Conservation (phyloP, 2,797 vertebrate species). For the Luscinia luscinia region DNA sequence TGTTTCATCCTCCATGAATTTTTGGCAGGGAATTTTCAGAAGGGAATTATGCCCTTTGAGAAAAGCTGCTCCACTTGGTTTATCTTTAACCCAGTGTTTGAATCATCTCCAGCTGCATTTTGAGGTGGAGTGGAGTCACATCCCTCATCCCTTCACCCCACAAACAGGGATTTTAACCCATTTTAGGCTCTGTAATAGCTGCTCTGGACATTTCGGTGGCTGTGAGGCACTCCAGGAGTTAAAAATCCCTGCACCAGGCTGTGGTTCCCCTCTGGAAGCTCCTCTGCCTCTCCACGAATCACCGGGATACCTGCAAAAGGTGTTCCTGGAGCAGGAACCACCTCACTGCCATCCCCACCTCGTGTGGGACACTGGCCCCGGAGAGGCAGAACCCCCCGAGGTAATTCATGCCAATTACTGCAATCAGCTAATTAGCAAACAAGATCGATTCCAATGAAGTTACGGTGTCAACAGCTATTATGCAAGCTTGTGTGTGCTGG, state of each 20-base stretch:
- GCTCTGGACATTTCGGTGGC: not conserved
- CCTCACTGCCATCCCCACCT: not conserved
- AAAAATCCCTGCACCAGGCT: not conserved
- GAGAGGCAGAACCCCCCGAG: constrained; percentile 3
- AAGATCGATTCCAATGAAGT: constrained; percentile 58
- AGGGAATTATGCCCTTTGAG: not conserved
- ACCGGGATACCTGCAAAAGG: not conserved
- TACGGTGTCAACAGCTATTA: constrained; percentile 39
- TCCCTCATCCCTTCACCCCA: not conserved
- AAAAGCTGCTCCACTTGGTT: not conserved
- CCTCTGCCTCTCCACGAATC: not conserved
- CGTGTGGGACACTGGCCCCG: not conserved
- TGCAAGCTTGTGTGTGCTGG: not conserved
- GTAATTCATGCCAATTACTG: constrained; percentile 56
- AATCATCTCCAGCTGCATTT: not conserved
- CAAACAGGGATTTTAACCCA: not conserved
- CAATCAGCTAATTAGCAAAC: constrained; percentile 67
- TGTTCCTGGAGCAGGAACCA: not conserved
- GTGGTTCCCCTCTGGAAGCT: not conserved
- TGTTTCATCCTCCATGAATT: not conserved
- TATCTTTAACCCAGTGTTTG: not conserved
- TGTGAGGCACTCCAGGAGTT: not conserved
- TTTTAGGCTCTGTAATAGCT: not conserved
- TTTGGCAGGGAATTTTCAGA: not conserved
- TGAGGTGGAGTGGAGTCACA: not conserved